Conservation (phyloP, 2,797 vertebrate genomes). For the Acanthopagrus latus region DNA sequence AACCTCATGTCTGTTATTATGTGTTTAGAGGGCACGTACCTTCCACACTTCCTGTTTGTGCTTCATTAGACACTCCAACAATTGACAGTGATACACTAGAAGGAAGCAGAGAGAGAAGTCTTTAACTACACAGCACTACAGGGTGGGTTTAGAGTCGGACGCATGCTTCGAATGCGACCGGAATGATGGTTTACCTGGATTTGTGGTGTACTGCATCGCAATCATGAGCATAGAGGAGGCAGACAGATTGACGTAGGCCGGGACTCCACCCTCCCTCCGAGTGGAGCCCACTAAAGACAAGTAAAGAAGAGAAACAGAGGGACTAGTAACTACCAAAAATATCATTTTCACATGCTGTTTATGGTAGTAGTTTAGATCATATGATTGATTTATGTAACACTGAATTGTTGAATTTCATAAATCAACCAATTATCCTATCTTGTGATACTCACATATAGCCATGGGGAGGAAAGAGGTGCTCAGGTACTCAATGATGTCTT, state of each 20-base stretch:
- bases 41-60: slow-evolving; percentile 99
- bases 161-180: neutral
- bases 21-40: slow-evolving; percentile 84
- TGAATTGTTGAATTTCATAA: slow-evolving; percentile 8
- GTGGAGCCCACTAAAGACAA: slow-evolving; percentile 93
- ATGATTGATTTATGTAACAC: neutral
- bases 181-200: slow-evolving; percentile 88
- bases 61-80: slow-evolving; percentile 99
- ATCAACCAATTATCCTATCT: neutral
- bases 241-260: slow-evolving; percentile 97
- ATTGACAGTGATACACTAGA: slow-evolving; percentile 98
- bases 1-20: neutral
- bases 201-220: slow-evolving; percentile 99
- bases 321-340: slow-evolving; percentile 9
- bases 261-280: slow-evolving; percentile 94
- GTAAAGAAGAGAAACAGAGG: slow-evolving; percentile 19
- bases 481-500: slow-evolving; percentile 99
- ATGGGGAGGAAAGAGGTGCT: slow-evolving; percentile 99
- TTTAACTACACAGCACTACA: neutral
- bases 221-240: slow-evolving; percentile 99
- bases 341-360: neutral
- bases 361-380: neutral
- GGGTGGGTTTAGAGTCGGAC: neutral
- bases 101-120: slow-evolving; percentile 62
- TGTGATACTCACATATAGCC: slow-evolving; percentile 98